phyloP scores from a whole-genome alignment of 2,888 invertebrate genomes.

The Danaus chrysippus region DNA sequence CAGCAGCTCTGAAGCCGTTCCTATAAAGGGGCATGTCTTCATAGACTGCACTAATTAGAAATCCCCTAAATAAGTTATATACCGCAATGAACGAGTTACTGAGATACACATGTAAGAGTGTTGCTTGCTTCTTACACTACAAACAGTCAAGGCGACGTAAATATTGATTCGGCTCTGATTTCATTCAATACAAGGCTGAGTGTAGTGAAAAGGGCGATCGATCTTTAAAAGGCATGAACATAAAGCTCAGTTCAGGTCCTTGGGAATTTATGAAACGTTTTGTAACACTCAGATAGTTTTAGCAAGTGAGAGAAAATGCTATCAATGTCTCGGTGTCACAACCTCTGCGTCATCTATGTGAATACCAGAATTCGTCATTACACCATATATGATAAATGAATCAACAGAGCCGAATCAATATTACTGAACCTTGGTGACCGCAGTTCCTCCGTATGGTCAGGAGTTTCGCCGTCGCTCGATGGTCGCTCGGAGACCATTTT shows the following conservation, averaged over 20 bases:
- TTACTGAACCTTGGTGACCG: slow-evolving; percentile 77
- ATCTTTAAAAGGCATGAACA: slow-evolving; percentile 9
- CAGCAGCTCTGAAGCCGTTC: too few relatives aligned
- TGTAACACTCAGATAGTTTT: slow-evolving; percentile 8
- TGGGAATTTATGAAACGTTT: too few relatives aligned
- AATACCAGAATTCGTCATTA: slow-evolving; percentile 32
- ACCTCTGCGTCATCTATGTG: slow-evolving; percentile 34
- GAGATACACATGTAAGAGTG: slow-evolving; percentile 75
- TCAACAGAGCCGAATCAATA: slow-evolving; percentile 37
- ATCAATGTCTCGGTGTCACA: slow-evolving; percentile 25
- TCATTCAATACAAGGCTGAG: slow-evolving; percentile 22
- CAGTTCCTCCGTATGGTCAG: slow-evolving; percentile 77
- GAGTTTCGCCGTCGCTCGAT: slow-evolving; percentile 65
- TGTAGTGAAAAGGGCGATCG: slow-evolving; percentile 22
- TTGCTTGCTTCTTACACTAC: slow-evolving; percentile 76
- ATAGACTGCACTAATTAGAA: slow-evolving; percentile 63
- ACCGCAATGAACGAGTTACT: slow-evolving; percentile 60
- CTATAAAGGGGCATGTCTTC: too few relatives aligned
- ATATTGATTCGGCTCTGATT: slow-evolving; percentile 23
- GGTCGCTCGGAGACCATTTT: slow-evolving; percentile 72
- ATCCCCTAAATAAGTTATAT: slow-evolving; percentile 71
- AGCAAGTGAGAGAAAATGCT: slow-evolving; percentile 23
- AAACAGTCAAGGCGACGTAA: slow-evolving; percentile 49
- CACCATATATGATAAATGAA: slow-evolving; percentile 30
- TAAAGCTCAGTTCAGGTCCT: slow-evolving; percentile 7